Conservation (phyloP, 2,797 vertebrate species). For the Dermochelys coriacea region DNA sequence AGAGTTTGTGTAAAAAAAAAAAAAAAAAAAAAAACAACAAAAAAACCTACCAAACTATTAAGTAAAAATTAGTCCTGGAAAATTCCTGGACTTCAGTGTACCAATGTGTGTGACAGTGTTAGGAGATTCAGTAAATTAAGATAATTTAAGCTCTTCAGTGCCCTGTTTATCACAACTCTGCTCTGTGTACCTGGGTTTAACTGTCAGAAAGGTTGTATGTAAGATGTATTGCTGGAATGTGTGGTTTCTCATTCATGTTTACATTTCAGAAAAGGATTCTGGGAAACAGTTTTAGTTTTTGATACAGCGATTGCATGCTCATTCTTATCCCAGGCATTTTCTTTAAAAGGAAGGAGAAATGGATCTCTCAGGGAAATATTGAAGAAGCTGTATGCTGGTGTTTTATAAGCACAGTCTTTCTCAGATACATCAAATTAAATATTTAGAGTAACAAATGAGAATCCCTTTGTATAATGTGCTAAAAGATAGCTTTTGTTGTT, state of each 20-base stretch:
- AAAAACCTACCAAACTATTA: neutral
- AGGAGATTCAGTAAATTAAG: neutral
- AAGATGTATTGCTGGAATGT: neutral
- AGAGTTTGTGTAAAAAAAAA: neutral
- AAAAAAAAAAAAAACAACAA: too few species aligned
- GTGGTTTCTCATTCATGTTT: neutral
- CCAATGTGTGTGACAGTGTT: neutral
- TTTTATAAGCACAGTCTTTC: neutral
- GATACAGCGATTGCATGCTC: neutral
- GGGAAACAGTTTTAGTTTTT: neutral
- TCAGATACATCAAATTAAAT: neutral
- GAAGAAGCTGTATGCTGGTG: neutral
- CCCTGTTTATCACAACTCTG: neutral
- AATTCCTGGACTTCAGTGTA: neutral
- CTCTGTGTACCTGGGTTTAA: neutral
- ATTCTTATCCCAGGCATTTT: neutral
- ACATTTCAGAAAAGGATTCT: neutral
- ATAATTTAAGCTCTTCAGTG: neutral
- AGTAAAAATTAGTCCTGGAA: neutral
- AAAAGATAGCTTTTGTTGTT: neutral
- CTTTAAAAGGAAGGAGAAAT: neutral
- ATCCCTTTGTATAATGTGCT: neutral
- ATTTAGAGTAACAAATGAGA: neutral
- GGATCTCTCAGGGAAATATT: neutral
- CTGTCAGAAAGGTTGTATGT: neutral